Evolutionary conservation across 2,797 vertebrate species (phyloP).

Genomic region (Artibeus jamaicensis): DNA sequence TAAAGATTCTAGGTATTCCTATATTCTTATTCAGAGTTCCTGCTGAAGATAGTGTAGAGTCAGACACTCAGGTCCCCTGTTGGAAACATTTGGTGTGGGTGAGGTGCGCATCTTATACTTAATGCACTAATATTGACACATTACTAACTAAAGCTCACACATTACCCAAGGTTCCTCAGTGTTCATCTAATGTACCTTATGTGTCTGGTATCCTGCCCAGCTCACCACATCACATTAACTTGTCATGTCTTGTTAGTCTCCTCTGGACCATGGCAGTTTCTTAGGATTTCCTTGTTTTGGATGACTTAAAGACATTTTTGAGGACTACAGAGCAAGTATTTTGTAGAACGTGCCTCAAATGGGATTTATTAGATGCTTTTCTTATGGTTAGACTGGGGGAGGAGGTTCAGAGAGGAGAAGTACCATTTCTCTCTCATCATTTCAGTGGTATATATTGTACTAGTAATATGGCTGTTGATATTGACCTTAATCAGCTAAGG

Average conservation of each 20-base stretch:
- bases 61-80: not conserved
- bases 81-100: not conserved
- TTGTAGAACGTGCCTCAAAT: too few relatives aligned
- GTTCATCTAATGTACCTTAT: not conserved
- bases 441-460: not conserved
- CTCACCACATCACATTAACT: not conserved
- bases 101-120: not conserved
- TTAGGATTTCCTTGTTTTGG: not conserved
- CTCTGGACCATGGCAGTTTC: not conserved
- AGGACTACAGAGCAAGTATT: too few relatives aligned
- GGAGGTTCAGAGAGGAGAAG: not conserved
- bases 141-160: not conserved
- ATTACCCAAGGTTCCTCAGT: not conserved
- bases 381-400: not conserved
- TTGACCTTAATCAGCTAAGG: not conserved
- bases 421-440: not conserved
- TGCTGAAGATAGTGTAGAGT: not conserved
- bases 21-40: not conserved
- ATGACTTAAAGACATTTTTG: not conserved
- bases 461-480: not conserved
- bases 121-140: not conserved
- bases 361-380: too few relatives aligned
- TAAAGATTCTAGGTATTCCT: not conserved
- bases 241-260: not conserved
- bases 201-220: not conserved